A percentile compares a stretch with the other conserved stretches of the same genome.
These are phyloP conservation scores for Geophilus truncorum DNA, from an alignment of 2,888 invertebrate species.

Conservation along the genomic window DNA sequence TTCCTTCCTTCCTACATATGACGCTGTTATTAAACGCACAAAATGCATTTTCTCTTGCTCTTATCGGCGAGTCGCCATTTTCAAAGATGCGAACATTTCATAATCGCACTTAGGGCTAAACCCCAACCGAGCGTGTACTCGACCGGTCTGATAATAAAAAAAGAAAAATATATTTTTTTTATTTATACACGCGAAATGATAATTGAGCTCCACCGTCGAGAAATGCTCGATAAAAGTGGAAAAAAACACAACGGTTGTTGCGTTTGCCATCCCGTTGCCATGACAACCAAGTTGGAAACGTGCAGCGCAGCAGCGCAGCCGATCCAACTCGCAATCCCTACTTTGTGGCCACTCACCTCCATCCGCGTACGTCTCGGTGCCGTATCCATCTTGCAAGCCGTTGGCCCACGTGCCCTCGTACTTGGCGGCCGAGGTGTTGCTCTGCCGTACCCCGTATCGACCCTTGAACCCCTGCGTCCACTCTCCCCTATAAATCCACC, in stretches of 20 bases:
- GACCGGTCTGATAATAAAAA: no score
- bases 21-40: no score
- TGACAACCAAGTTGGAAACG: not conserved
- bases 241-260: not conserved
- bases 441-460: constrained; percentile 94
- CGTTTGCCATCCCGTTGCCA: not conserved
- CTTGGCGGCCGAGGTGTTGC: constrained; percentile 88
- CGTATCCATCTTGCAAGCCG: constrained; percentile 98
- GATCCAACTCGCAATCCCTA: not conserved
- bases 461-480: constrained; percentile 99
- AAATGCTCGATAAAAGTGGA: no score
- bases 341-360: constrained; percentile 65
- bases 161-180: no score
- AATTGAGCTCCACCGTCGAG: no score
- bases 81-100: not conserved
- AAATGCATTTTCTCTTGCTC: not conserved
- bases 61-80: not conserved
- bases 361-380: constrained; percentile 98
- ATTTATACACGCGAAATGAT: no score
- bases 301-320: not conserved
- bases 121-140: no score
- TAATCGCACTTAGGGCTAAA: no score
- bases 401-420: constrained; percentile 99
- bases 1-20: no score
- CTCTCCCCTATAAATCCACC: constrained; percentile 96